Base-by-base conservation (phyloP, 2,113 vertebrate genomes). In the Butorides virescens region DNA sequence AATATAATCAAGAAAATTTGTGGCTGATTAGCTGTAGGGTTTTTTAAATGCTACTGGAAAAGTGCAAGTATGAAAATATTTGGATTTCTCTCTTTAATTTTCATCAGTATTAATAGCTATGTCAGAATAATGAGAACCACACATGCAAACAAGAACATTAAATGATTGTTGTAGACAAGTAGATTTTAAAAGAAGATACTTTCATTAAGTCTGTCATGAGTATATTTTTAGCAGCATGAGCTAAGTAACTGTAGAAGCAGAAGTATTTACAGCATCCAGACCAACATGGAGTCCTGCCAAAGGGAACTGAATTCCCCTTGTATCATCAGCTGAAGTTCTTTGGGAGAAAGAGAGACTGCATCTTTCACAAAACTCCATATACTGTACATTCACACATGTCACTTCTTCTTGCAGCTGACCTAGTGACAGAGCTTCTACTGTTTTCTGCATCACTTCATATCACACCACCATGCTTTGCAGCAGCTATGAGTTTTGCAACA, bases 391-490 rank as follows among this genome's bases (percentile, higher is more conserved):
- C 94, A 97, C 59, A 93, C 96, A 97, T 76, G 26, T 96, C 96
- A 96, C 93, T 97, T 96, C 94, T 96, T 95, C 97, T 97, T 96
- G 98, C 98, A 98, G 98, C 98, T 98, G 98, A 98, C 95, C 96
- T 39, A 73, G 82, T 23, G 80, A 98, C 97, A 98, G 97, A 97
- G 97, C 85, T 94, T 52, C 97, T 90, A 95, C 88, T 98, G 98
- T 98, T 98, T 97, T 93, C 96, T 89, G 63, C 89, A 95, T 81
- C 97, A 93, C 95, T 97, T 97, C 94, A 78, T 90, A 96, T 93
- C 97, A 93, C 36, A 49, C 84, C 85, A 90, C 96, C 91, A 29
- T 55, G 70, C 92, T 90, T 58, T 15, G 8, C 89, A 95, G 88
- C 90, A 95, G 84, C 92, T 52, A 80, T 30, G 79, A 83, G 81